A percentile compares a stretch with the other conserved stretches of the same genome.
phyloP scores from a whole-genome alignment of 64 coral and sea anemone species.

The Montipora cactus region DNA sequence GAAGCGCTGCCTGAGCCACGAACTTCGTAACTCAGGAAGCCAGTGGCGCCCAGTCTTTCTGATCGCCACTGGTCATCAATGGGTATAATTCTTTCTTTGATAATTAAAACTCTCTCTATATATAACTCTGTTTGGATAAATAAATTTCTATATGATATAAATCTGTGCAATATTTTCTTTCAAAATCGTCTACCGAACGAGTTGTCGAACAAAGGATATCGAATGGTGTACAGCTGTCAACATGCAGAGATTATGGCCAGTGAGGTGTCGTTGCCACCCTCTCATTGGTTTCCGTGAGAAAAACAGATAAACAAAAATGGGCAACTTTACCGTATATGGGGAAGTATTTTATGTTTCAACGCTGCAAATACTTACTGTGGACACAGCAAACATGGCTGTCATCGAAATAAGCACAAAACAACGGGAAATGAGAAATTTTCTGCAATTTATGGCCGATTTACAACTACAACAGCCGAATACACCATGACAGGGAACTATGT shows the following conservation, averaged over 20 bases:
- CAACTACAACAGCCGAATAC: too few relatives aligned
- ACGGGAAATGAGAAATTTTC: too few relatives aligned
- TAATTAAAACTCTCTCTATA: not conserved
- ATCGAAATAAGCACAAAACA: too few relatives aligned
- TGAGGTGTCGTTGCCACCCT: not conserved
- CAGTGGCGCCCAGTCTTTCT: not conserved
- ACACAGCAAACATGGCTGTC: not conserved
- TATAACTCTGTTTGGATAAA: not conserved
- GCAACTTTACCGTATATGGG: not conserved
- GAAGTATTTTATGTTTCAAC: not conserved
- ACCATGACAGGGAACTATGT: too few relatives aligned
- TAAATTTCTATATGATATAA: not conserved
- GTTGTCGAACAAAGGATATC: not conserved
- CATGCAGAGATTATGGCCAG: not conserved
- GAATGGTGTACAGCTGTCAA: not conserved
- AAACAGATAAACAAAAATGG: slow-evolving; percentile 1
- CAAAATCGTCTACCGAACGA: not conserved
- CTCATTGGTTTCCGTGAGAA: slow-evolving; percentile 1
- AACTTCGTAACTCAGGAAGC: not conserved
- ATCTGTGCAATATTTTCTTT: not conserved
- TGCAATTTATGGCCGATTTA: too few relatives aligned
- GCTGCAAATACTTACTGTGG: not conserved
- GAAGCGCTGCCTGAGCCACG: not conserved
- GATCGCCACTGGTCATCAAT: not conserved
- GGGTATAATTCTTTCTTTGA: not conserved